Conservation (phyloP, 2,797 vertebrate genomes). For the Sebastiscus albofasciatus region DNA sequence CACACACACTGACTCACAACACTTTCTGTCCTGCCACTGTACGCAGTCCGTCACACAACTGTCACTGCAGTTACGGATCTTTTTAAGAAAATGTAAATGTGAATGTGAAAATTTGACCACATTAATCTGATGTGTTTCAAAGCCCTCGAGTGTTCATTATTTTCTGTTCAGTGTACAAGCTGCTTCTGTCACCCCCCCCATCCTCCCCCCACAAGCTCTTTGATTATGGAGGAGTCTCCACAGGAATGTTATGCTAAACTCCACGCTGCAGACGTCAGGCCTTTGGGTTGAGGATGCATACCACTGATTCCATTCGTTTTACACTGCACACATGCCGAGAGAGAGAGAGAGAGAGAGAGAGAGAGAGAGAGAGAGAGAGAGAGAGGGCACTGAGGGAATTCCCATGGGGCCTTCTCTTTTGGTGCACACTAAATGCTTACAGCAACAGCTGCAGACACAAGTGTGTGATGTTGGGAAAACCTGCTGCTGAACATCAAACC, state of each 20-base stretch:
- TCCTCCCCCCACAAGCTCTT: conserved; percentile 9
- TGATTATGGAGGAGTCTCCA: conserved; percentile 57
- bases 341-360: conserved; percentile 40
- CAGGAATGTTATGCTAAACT: conserved; percentile 70
- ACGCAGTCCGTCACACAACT: conserved; percentile 49
- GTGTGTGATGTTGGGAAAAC: conserved; percentile 73
- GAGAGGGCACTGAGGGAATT: conserved; percentile 47
- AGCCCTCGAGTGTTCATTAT: conserved; percentile 17
- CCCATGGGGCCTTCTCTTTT: conserved; percentile 60
- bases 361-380: conserved; percentile 2
- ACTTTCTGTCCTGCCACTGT: conserved; percentile 32
- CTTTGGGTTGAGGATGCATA: conserved; percentile 65
- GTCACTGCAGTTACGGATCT: conserved; percentile 20
- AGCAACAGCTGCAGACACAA: conserved; percentile 79
- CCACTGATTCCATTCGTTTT: conserved; percentile 76
- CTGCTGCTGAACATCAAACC: conserved; percentile 75
- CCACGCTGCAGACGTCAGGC: conserved; percentile 62
- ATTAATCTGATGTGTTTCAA: conserved; percentile 23
- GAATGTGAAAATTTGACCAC: conserved; percentile 10
- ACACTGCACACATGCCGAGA: conserved; percentile 48
- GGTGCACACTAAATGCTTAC: conserved; percentile 63
- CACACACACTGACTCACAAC: conserved; percentile 35
- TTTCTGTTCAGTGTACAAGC: conserved; percentile 20
- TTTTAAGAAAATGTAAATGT: background rate
- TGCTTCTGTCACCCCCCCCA: background rate